phyloP scores from a whole-genome alignment of 2,888 invertebrate species.

The Griposia aprilina region DNA sequence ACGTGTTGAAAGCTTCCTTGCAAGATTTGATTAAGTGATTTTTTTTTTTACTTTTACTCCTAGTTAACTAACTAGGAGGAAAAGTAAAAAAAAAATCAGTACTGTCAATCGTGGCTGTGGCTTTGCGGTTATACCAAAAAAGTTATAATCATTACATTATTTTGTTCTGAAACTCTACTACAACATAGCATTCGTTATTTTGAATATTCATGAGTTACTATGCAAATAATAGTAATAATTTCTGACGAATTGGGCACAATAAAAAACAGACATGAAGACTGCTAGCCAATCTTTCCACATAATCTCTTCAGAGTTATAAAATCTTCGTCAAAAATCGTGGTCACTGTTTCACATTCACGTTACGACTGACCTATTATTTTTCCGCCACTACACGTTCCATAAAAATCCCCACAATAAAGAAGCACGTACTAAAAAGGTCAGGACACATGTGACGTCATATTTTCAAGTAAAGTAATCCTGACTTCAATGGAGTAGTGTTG shows the following conservation, averaged over 20 bases:
- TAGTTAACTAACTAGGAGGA: too few species aligned
- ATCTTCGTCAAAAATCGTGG: background rate
- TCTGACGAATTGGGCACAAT: too few species aligned
- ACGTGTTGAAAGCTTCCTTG: too few species aligned
- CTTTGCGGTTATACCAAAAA: background rate
- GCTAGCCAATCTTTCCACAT: background rate
- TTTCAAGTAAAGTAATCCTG: slow-evolving; percentile 59
- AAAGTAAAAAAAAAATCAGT: background rate
- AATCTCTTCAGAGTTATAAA: background rate
- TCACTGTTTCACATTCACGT: slow-evolving; percentile 16
- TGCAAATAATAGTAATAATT: background rate
- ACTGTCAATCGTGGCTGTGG: background rate
- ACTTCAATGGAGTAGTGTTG: slow-evolving; percentile 56
- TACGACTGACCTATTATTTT: slow-evolving; percentile 35
- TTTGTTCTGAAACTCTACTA: background rate
- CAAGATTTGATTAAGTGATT: background rate
- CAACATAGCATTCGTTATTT: background rate
- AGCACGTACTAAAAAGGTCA: slow-evolving; percentile 63
- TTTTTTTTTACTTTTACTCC: too few species aligned
- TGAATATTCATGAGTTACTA: background rate
- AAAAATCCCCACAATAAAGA: slow-evolving; percentile 44
- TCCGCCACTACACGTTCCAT: slow-evolving; percentile 9
- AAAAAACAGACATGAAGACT: background rate
- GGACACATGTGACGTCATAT: slow-evolving; percentile 58
- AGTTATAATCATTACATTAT: background rate